Evolutionary conservation across 1,140 invertebrate species (phyloP).

Genomic region (Meloidogyne floridensis): DNA sequence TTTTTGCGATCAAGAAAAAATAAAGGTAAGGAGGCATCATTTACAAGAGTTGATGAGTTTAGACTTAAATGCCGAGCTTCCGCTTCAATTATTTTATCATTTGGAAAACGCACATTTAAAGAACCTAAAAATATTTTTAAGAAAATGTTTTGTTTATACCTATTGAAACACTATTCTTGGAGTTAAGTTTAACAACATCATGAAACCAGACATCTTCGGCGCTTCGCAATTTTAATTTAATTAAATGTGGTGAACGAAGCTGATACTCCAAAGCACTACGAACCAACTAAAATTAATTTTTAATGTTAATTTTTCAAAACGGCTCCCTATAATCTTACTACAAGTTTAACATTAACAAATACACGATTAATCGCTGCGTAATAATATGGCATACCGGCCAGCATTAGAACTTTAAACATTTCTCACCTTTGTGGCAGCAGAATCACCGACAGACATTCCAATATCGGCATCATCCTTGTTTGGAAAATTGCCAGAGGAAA

Average conservation of each 20-base stretch:
- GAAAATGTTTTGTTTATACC: background rate
- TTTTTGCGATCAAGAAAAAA: constrained; percentile 15
- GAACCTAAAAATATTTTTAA: background rate
- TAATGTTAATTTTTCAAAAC: background rate
- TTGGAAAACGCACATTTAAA: constrained; percentile 19
- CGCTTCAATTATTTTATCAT: constrained; percentile 8
- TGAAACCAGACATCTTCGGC: background rate
- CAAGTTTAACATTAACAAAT: too few species aligned
- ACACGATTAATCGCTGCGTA: too few species aligned
- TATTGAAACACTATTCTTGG: constrained; percentile 16
- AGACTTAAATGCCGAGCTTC: constrained; percentile 1
- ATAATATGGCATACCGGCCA: too few species aligned
- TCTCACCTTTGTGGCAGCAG: constrained; percentile 20
- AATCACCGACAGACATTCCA: constrained; percentile 14
- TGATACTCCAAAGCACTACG: constrained; percentile 7
- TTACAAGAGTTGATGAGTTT: constrained; percentile 23
- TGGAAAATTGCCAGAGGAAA: background rate
- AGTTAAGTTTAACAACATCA: constrained; percentile 14
- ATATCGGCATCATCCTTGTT: background rate
- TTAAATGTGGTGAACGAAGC: constrained; percentile 25
- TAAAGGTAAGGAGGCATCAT: constrained; percentile 19
- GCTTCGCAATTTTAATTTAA: constrained; percentile 25
- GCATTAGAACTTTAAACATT: background rate
- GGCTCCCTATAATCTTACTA: too few species aligned
- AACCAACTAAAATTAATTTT: background rate